Percentiles rank a stretch among this genome's conserved stretches.
These are phyloP conservation scores for Cheilosia soror DNA, from an alignment of 2,888 invertebrate species.

Conservation along the genomic window DNA sequence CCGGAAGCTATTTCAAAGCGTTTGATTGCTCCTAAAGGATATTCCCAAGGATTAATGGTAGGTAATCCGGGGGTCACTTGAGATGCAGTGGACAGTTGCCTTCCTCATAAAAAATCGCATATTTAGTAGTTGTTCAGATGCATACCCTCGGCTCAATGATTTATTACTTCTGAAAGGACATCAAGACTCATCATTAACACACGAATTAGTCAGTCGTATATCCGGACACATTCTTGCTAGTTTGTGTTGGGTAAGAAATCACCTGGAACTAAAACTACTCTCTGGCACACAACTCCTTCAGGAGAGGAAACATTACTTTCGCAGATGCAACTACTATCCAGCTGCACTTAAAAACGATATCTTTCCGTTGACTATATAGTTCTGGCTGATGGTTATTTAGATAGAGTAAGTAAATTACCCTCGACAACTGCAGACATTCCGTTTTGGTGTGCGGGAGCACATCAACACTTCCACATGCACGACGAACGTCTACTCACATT, in stretches of 20 bases:
- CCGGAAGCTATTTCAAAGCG: too few species aligned
- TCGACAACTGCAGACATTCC: conserved; percentile 36
- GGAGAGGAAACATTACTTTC: conserved; percentile 16
- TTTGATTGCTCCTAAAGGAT: too few species aligned
- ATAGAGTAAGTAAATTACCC: conserved; percentile 41
- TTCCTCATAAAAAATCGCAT: too few species aligned
- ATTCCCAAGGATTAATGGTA: too few species aligned
- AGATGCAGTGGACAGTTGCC: too few species aligned
- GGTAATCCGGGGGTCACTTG: too few species aligned
- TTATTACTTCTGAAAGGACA: neutral
- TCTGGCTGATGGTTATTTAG: conserved; percentile 38
- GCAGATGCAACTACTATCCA: conserved; percentile 4
- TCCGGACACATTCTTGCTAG: neutral
- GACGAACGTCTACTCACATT: neutral
- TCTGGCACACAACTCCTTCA: neutral
- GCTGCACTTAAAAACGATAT: conserved; percentile 45
- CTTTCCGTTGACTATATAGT: conserved; percentile 25
- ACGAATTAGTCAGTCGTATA: too few species aligned
- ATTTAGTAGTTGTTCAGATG: neutral
- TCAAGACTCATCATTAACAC: neutral
- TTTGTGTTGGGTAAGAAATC: neutral
- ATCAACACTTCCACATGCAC: conserved; percentile 5
- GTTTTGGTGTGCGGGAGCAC: conserved; percentile 7
- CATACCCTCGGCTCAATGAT: neutral
- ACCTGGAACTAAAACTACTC: neutral